Base-by-base conservation (phyloP, 2,888 invertebrate genomes). In the Acleris laterana region DNA sequence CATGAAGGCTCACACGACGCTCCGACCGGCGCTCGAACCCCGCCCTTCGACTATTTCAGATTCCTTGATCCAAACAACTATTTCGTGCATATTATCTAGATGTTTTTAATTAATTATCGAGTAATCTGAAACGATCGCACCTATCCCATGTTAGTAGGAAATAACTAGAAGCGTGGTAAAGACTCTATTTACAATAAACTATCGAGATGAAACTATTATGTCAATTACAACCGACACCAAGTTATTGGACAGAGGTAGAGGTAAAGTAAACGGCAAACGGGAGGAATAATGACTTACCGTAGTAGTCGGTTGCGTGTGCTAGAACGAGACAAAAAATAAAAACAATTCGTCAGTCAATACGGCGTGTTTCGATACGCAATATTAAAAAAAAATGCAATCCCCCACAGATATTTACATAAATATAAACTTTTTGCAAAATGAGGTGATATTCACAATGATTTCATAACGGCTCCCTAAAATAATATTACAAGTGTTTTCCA, bases 251-350 rank as follows among this genome's bases (percentile, higher is more conserved):
- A 80, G 71, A 77, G 73, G 72, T 74, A 73, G 80, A 80, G 87
- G 86, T 86, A 87, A 78, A 74, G 76, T 74, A 77, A 82, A 77
- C 77, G 82, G 71, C 87, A 75, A 78, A 83, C 93, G 94, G 94
- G 94, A 94, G 94, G 94, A 95, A 95, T 94, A 94, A 94, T 94
- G 95, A 98, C 98, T 98, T 97, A 99, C 98, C 98, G 97, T 98
- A 98, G 95, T 98, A 98, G 95, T 98, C 98, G 95, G 98, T 97
- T 91, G 98, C 97, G 96, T 98, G 98, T 94, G 98, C 98, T 97
- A 89, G 81, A 90, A 85, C 78, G 76, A 87, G 87, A 89, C 88
- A 92, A 88, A 91, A 85, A 89, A 88, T 85, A 82, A 86, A 87
- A 88, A 87, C 80, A 84, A 81, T 79, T 80, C 78, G 83, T 90